Evolutionary conservation across 2,888 invertebrate species (phyloP).

Genomic region (Theristus sp.): DNA sequence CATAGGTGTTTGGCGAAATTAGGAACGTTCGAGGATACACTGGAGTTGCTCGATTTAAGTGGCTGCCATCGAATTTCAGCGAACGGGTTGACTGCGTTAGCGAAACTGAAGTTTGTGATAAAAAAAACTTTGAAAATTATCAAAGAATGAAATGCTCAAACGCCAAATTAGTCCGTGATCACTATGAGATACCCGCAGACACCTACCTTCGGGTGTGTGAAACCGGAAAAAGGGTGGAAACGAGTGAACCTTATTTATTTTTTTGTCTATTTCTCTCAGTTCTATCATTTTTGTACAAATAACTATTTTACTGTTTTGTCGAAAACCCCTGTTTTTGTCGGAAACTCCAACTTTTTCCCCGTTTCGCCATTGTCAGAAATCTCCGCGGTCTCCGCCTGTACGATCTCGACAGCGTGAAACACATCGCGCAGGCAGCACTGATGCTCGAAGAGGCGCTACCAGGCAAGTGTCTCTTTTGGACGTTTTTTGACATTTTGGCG

Average conservation of each 20-base stretch:
- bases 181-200: too few relatives aligned
- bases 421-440: not conserved
- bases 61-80: slow-evolving; percentile 53
- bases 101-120: slow-evolving; percentile 16
- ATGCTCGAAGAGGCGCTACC: not conserved
- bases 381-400: not conserved
- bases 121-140: too few relatives aligned
- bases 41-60: slow-evolving; percentile 61
- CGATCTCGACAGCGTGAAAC: not conserved
- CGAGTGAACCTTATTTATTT: too few relatives aligned
- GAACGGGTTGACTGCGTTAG: slow-evolving; percentile 49
- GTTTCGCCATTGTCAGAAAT: not conserved
- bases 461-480: not conserved
- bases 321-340: not conserved
- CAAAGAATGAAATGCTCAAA: too few relatives aligned
- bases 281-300: too few relatives aligned
- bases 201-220: too few relatives aligned
- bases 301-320: not conserved
- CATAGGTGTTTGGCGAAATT: not conserved
- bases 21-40: slow-evolving; percentile 35
- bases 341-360: too few relatives aligned
- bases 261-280: too few relatives aligned
- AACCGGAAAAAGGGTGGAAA: too few relatives aligned
- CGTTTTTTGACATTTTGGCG: too few relatives aligned
- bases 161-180: too few relatives aligned